Evolutionary conservation across 2,797 vertebrate genomes (phyloP), one percentile per base, ranked within the genome.

Genomic region (Phataginus tricuspis): DNA sequence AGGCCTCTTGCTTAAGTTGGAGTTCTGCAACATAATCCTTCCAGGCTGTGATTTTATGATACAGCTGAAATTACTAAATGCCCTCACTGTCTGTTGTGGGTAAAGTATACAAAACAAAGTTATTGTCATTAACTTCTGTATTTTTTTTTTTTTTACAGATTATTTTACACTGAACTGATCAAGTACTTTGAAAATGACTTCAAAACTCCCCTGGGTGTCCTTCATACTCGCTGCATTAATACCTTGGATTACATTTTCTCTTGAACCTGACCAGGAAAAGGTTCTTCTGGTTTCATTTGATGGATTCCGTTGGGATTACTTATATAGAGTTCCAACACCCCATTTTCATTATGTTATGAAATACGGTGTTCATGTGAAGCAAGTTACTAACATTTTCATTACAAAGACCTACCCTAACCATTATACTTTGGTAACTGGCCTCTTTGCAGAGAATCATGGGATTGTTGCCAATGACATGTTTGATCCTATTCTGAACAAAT

Each of bases 241-340:
- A 39, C 42, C 97, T 90, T 96, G 98, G 77, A 92, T 94, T 2
- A 75, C 82, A 0, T 75, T 87, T 63, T 97, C 92, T 80, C 77
- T 98, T 13, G 98, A 98, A 29, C 86, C 97, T 64, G 98, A 98
- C 7, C 98, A 97, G 7, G 97, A 98, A 95, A 98, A 99, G 82
- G 98, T 99, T 87, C 98, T 99, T 61, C 98, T 99, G 0, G 98
- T 99, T 89, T 99, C 99, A 14, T 99, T 99, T 29, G 99, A 99
- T 53, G 99, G 99, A 85, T 99, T 99, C 98, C 99, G 99, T 29
- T 99, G 99, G 99, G 99, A 99, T 98, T 99, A 99, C 92, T 97
- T 99, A 29, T 96, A 99, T 86, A 99, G 98, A 57, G 99, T 99
- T 71, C 97, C 99, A 4, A 99, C 98, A 0, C 99, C 99, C 27